Evolutionary conservation across 2,888 invertebrate genomes (phyloP), one percentile per base, ranked within the genome.

Genomic region (Ectemnius cavifrons): DNA sequence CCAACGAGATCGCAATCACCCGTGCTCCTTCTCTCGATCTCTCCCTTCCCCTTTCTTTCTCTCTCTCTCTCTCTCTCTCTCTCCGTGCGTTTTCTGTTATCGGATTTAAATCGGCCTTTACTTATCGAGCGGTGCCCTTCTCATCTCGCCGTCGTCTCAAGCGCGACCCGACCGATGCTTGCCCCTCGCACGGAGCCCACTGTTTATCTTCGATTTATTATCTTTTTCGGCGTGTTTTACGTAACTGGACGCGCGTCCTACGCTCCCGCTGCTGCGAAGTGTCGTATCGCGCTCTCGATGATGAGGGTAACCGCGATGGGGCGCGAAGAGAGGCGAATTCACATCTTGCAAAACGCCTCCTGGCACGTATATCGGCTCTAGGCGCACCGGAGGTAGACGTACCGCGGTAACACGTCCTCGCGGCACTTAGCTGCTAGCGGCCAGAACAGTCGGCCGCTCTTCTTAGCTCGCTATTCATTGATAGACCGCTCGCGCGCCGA

Each of bases 91-190:
- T 28, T 20, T 56, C 63, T 28, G 14, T 52, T 66, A 28, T 27
- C 49, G 45, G 58, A 27, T 66, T 23, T 59, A 59, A 71, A 75
- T 76, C 64, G 69, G 73, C 66, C 63, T 81, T 86, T 87, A 87
- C 87, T 87, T 87, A 87, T 87, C 87, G 70, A 86, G 86, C 73
- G 87, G 78, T 83, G 87, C 80, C 76, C 86, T 87, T 85, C 87
- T 87, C 87, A 87, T 87, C 73, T 72, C 75, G 82, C 66, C 70
- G 80, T 74, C 59, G 8, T 37, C 37, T 37, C 45, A 70, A 73
- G 71, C 77, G 73, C 79, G 63, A 59, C 65, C 71, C 18, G 67
- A 67, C 67, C 67, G 65, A 71, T 71, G 58, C 61, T 70, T 57
- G 47, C 66, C 61, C 64, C 64, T 65, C 57, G 45, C 57, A 20